Base-by-base conservation (phyloP, 1,140 invertebrate genomes). In the Drosophila saltans region DNA sequence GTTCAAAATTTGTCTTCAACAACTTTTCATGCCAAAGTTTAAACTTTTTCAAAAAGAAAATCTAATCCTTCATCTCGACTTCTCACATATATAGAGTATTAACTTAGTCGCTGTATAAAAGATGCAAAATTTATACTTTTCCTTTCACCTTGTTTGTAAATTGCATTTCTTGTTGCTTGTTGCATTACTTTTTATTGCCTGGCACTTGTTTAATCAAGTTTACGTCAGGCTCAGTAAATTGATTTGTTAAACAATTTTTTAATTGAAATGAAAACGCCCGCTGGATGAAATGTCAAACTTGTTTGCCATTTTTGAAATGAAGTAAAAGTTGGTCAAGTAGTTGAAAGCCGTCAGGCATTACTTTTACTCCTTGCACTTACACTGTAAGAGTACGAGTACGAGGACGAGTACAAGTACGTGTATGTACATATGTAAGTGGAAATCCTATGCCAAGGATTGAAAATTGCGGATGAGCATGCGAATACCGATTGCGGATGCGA, bases 211-310 rank as follows among this genome's bases (percentile, higher is more conserved):
- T 85, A 81, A 81, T 86, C 72, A 78, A 69, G 66, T 85, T 69
- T 24, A 57, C 52, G 75, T 64, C 75, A 69, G 80, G 73, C 57
- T 16, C 39, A 52, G 65, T 55, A 88, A 88, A 89, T 88, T 88
- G 84, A 88, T 88, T 88, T 80, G 77, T 89, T 88, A 81, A 89
- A 78, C 77, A 81, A 84, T 84, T 89, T 89, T 89, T 88, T 88
- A 88, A 88, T 88, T 88, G 84, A 88, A 88, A 88, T 78, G 45
- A 60, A 66, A 82, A 80, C 66, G 69, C 74, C 74, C 70, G 56
- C 57, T 66, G 68, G 80, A 73, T 66, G 68, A 71, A 68, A 84
- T 80, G 83, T 88, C 80, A 69, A 88, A 86, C 57, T 83, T 88
- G 66, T 65, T 68, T 62, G 60, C 60, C 65, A 58, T 65, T 75